Percentiles rank a stretch among this genome's conserved stretches.
These are phyloP conservation scores for Artibeus jamaicensis DNA, from an alignment of 2,797 vertebrate genomes.

Conservation along the genomic window DNA sequence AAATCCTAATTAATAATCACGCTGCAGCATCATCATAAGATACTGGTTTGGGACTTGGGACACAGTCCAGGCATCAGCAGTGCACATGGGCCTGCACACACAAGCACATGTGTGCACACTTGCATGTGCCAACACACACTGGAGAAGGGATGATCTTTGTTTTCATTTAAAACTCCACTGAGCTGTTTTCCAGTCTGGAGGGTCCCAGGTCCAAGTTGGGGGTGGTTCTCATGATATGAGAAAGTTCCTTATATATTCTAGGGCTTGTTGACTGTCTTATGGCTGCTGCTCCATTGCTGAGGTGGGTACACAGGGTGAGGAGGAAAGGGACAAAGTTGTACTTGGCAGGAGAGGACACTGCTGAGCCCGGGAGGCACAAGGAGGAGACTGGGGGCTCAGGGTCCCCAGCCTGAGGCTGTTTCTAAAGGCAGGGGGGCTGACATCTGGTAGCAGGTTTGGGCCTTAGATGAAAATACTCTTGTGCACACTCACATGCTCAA, in stretches of 20 bases:
- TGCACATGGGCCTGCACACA: fast-evolving
- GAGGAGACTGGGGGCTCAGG: fast-evolving
- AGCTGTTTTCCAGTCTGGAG: not conserved
- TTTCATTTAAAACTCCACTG: not conserved
- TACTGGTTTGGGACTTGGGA: not conserved
- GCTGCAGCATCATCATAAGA: not conserved
- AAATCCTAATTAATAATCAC: not conserved
- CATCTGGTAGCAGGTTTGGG: not conserved
- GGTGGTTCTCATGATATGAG: fast-evolving
- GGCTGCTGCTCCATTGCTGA: not conserved
- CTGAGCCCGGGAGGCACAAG: not conserved
- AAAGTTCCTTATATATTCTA: not conserved
- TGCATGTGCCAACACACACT: not conserved
- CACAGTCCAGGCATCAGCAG: too few relatives aligned
- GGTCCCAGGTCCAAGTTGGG: not conserved
- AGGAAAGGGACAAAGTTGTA: not conserved
- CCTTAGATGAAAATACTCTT: not conserved
- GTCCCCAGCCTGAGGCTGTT: not conserved
- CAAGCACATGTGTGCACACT: fast-evolving
- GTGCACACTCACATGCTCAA: not conserved
- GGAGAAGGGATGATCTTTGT: not conserved
- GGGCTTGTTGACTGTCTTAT: not conserved
- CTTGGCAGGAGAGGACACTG: not conserved
- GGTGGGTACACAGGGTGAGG: not conserved
- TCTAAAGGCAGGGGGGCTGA: not conserved